These are phyloP conservation scores for Heterocephalus glaber DNA, from an alignment of 2,113 vertebrate species.

Conservation along the genomic window DNA sequence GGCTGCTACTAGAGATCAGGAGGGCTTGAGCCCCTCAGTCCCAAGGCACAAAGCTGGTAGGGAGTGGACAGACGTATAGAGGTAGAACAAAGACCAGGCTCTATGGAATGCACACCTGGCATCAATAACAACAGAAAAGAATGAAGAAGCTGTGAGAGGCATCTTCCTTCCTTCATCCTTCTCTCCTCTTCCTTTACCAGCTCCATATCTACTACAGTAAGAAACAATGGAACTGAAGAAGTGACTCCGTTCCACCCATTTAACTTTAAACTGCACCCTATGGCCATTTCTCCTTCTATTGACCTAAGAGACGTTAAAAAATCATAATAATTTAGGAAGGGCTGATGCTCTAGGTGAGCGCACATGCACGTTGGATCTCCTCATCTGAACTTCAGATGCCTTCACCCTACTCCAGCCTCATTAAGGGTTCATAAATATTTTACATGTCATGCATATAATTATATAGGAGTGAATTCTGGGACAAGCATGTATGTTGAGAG, in stretches of 20 bases:
- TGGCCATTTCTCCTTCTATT: background rate
- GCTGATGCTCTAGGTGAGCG: background rate
- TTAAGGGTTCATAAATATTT: background rate
- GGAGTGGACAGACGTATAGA: background rate
- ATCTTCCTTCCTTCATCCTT: background rate
- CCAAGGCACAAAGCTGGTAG: background rate
- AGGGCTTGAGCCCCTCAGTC: background rate
- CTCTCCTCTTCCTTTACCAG: background rate
- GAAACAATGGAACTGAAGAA: background rate
- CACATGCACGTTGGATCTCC: background rate
- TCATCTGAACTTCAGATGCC: background rate
- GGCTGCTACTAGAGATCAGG: background rate
- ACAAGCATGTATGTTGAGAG: background rate
- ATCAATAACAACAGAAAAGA: background rate
- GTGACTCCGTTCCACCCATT: background rate
- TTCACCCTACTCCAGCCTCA: background rate
- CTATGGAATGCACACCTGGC: accelerated
- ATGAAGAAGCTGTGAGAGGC: accelerated
- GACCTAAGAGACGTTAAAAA: background rate
- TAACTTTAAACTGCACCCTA: background rate
- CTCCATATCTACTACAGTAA: background rate
- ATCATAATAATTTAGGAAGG: background rate
- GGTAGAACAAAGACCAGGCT: background rate
- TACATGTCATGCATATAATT: background rate
- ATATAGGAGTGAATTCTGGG: background rate